These are phyloP conservation scores for Iselma pallidipennis DNA, from an alignment of 2,888 invertebrate genomes.

Conservation along the genomic window DNA sequence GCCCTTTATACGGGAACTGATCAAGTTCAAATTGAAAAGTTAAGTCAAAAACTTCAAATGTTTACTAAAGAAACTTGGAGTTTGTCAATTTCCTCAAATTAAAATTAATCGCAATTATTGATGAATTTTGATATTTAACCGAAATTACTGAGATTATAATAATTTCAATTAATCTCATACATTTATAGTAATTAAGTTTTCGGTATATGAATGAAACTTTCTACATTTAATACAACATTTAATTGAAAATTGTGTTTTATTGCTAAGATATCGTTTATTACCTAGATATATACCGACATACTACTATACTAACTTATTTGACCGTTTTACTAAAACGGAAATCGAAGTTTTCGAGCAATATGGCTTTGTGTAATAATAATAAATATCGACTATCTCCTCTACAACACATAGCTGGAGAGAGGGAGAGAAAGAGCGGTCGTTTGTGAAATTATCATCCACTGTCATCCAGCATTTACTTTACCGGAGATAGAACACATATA, in stretches of 20 bases:
- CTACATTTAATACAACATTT: too few relatives aligned
- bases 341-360: conserved; percentile 46
- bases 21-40: not conserved
- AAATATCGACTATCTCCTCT: conserved; percentile 45
- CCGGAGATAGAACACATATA: not conserved
- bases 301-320: conserved; percentile 38
- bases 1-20: not conserved
- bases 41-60: not conserved
- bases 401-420: not conserved
- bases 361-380: conserved; percentile 49
- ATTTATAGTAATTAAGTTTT: too few relatives aligned
- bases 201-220: too few relatives aligned
- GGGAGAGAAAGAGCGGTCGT: conserved; percentile 41
- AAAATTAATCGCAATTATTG: too few relatives aligned
- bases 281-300: conserved; percentile 7
- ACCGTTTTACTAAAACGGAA: conserved; percentile 35
- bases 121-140: too few relatives aligned
- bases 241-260: not conserved
- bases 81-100: too few relatives aligned
- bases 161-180: too few relatives aligned
- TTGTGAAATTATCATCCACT: conserved; percentile 44
- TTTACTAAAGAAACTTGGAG: too few relatives aligned
- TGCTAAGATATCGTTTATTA: not conserved
- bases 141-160: too few relatives aligned
- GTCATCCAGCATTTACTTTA: conserved; percentile 32